These are phyloP conservation scores for Vultur gryphus DNA, from an alignment of 2,797 vertebrate genomes.

Conservation along the genomic window DNA sequence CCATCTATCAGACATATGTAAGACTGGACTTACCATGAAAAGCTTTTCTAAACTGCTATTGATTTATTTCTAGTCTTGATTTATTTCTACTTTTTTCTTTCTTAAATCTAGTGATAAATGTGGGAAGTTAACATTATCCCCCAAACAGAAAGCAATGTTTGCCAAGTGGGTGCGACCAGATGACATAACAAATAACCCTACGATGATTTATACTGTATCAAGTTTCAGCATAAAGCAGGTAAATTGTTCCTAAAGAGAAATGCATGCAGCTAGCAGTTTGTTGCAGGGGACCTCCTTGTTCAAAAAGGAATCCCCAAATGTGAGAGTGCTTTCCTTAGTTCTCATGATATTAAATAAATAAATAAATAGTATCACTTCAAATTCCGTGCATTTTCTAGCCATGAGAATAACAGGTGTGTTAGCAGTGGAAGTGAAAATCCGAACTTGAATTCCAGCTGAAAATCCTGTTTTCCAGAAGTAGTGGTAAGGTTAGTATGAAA, in stretches of 20 bases:
- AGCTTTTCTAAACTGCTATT: background rate
- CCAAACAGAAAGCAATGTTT: constrained; percentile 95
- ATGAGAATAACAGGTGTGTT: background rate
- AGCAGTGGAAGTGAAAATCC: background rate
- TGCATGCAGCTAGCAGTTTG: background rate
- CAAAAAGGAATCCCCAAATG: background rate
- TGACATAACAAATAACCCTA: constrained; percentile 92
- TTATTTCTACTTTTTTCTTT: background rate
- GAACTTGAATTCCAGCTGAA: background rate
- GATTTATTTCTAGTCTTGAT: background rate
- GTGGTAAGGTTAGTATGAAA: background rate
- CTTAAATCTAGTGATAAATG: constrained; percentile 82
- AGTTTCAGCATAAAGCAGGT: constrained; percentile 99
- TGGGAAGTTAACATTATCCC: constrained; percentile 92
- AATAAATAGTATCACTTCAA: background rate
- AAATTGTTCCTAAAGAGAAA: background rate
- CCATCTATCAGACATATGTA: background rate
- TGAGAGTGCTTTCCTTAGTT: background rate
- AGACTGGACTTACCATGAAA: background rate
- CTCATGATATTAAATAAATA: background rate
- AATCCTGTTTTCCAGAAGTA: background rate
- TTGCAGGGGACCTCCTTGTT: background rate
- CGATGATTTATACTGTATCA: constrained; percentile 97
- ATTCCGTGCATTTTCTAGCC: background rate
- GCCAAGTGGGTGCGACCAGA: constrained; percentile 95